These are phyloP conservation scores for Mimumesa dahlbomi DNA, from an alignment of 2,888 invertebrate genomes.

Conservation along the genomic window DNA sequence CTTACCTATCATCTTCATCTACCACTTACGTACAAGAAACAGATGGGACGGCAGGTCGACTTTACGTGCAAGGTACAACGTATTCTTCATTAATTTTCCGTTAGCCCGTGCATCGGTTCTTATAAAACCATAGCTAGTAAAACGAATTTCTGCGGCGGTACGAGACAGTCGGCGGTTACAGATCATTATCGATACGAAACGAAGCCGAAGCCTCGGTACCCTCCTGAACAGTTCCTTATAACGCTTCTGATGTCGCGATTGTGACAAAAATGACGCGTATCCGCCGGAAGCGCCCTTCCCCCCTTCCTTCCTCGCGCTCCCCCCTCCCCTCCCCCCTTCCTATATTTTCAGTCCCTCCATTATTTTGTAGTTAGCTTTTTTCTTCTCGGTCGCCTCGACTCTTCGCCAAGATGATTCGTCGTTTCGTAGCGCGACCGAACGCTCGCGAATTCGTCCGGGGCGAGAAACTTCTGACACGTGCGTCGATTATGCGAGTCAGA, in stretches of 20 bases:
- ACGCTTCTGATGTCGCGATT: slow-evolving; percentile 77
- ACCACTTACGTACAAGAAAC: slow-evolving; percentile 39
- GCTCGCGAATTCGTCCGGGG: slow-evolving; percentile 42
- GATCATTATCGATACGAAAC: slow-evolving; percentile 79
- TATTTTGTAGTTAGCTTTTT: slow-evolving; percentile 75
- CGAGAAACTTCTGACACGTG: slow-evolving; percentile 5
- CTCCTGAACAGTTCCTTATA: slow-evolving; percentile 68
- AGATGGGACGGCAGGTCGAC: slow-evolving; percentile 41
- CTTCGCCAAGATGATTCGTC: slow-evolving; percentile 72
- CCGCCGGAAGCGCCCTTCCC: slow-evolving; percentile 78
- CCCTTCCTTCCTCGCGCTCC: slow-evolving; percentile 53
- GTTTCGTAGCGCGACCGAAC: slow-evolving; percentile 55
- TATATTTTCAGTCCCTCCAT: slow-evolving; percentile 66
- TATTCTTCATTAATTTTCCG: slow-evolving; percentile 56
- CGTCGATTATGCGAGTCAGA: slow-evolving; percentile 5
- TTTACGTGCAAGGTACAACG: slow-evolving; percentile 29
- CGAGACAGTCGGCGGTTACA: slow-evolving; percentile 71
- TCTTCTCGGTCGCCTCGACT: slow-evolving; percentile 51
- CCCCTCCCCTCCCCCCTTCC: slow-evolving; percentile 48
- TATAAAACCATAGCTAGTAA: slow-evolving; percentile 39
- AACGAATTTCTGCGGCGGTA: slow-evolving; percentile 42
- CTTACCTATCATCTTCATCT: slow-evolving; percentile 44
- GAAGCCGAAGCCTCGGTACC: slow-evolving; percentile 62
- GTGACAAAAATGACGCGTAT: slow-evolving; percentile 80
- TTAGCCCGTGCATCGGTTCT: slow-evolving; percentile 43